phyloP scores from a whole-genome alignment of 2,888 invertebrate genomes.

The Ornithoptera alexandrae region DNA sequence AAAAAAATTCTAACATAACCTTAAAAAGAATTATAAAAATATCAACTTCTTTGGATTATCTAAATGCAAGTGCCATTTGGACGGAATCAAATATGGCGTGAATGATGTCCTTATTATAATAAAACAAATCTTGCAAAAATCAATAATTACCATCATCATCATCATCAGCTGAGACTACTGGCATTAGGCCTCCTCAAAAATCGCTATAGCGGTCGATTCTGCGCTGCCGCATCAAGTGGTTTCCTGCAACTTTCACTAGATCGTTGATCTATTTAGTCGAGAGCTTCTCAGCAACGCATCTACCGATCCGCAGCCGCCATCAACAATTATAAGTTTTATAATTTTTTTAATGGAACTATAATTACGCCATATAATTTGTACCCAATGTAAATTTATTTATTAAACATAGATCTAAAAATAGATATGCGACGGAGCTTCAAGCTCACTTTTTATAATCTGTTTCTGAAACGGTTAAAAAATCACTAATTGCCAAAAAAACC shows the following conservation, averaged over 20 bases:
- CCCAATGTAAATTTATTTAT: not conserved
- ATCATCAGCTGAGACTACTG: too few relatives aligned
- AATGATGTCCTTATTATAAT: not conserved
- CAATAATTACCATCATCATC: too few relatives aligned
- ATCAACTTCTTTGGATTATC: constrained; percentile 63
- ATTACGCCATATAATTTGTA: constrained; percentile 8
- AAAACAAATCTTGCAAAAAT: not conserved
- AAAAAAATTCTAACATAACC: constrained; percentile 43
- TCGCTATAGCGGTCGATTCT: too few relatives aligned
- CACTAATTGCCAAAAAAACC: not conserved
- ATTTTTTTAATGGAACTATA: not conserved
- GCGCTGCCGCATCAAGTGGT: too few relatives aligned
- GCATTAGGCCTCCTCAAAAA: too few relatives aligned
- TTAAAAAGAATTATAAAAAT: constrained; percentile 43
- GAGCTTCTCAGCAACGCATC: too few relatives aligned
- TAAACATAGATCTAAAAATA: not conserved
- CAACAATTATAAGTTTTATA: not conserved
- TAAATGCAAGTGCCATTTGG: constrained; percentile 51
- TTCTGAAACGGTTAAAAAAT: not conserved
- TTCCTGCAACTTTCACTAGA: too few relatives aligned
- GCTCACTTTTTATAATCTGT: not conserved
- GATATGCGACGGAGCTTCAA: not conserved
- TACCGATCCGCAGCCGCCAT: too few relatives aligned
- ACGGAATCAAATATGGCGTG: constrained; percentile 36
- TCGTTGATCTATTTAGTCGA: too few relatives aligned